phyloP scores from a whole-genome alignment of 1,140 invertebrate genomes.

The Drosophila aff. region DNA sequence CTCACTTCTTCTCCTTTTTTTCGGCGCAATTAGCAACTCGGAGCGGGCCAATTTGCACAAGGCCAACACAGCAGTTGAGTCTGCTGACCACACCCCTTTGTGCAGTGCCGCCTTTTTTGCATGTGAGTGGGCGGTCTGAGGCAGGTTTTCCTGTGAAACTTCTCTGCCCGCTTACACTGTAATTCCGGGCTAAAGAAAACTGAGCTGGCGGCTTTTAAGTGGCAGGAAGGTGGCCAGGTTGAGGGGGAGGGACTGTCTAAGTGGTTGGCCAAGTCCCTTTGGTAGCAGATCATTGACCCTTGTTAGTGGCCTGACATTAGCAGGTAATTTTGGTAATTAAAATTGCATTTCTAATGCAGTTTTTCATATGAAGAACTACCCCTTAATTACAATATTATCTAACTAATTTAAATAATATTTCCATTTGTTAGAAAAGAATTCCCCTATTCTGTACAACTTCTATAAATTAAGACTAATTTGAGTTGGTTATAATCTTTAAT shows the following conservation, averaged over 20 bases:
- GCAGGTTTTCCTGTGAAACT: slow-evolving; percentile 32
- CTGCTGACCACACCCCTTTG: slow-evolving; percentile 27
- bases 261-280: background rate
- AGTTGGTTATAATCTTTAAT: too few species aligned
- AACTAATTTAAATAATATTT: background rate
- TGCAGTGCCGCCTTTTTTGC: slow-evolving; percentile 24
- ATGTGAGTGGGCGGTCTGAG: slow-evolving; percentile 67
- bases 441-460: too few species aligned
- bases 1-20: slow-evolving; percentile 34
- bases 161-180: slow-evolving; percentile 27
- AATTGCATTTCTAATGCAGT: background rate
- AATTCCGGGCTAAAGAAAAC: slow-evolving; percentile 24
- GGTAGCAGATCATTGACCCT: slow-evolving; percentile 29
- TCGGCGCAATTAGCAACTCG: slow-evolving; percentile 66
- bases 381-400: background rate
- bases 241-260: slow-evolving; percentile 9
- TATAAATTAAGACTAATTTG: too few species aligned
- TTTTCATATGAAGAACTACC: background rate
- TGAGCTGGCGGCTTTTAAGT: slow-evolving; percentile 8
- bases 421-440: background rate
- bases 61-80: slow-evolving; percentile 51
- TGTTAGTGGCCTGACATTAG: background rate
- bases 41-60: slow-evolving; percentile 66
- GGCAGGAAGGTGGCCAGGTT: background rate
- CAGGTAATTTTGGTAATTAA: slow-evolving; percentile 6